Evolutionary conservation across 1,140 invertebrate genomes (phyloP).

Genomic region (Papilio polytes): DNA sequence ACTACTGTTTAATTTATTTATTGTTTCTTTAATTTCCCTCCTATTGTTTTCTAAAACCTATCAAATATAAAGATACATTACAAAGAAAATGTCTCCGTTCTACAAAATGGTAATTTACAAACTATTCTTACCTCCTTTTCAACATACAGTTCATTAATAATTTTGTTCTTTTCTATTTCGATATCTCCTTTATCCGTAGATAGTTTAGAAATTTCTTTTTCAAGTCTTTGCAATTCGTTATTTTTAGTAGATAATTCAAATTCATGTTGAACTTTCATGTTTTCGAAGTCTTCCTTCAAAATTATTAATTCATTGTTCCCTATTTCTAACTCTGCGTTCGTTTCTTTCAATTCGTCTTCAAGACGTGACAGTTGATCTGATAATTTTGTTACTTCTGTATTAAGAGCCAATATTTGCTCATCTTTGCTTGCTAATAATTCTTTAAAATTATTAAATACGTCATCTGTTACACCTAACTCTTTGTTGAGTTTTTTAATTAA

Average conservation of each 20-base stretch:
- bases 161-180: slow-evolving; percentile 51
- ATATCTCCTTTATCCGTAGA: slow-evolving; percentile 52
- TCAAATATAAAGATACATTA: slow-evolving; percentile 49
- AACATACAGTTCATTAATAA: slow-evolving; percentile 45
- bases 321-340: slow-evolving; percentile 64
- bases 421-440: slow-evolving; percentile 59
- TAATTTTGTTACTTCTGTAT: slow-evolving; percentile 58
- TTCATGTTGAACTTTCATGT: slow-evolving; percentile 52
- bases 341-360: slow-evolving; percentile 60
- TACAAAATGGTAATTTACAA: slow-evolving; percentile 39
- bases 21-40: slow-evolving; percentile 51
- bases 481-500: slow-evolving; percentile 55
- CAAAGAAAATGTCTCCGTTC: slow-evolving; percentile 40
- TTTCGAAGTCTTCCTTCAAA: slow-evolving; percentile 60
- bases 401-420: slow-evolving; percentile 57
- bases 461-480: slow-evolving; percentile 51
- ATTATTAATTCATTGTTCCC: slow-evolving; percentile 61
- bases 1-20: slow-evolving; percentile 51
- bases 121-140: slow-evolving; percentile 69
- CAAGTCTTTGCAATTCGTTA: slow-evolving; percentile 55
- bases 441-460: slow-evolving; percentile 60
- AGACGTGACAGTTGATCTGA: slow-evolving; percentile 51
- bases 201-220: slow-evolving; percentile 56
- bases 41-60: slow-evolving; percentile 66
- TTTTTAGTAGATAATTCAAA: slow-evolving; percentile 60